Evolutionary conservation across 2,888 invertebrate genomes (phyloP).

Genomic region (Acrobasis consociella): DNA sequence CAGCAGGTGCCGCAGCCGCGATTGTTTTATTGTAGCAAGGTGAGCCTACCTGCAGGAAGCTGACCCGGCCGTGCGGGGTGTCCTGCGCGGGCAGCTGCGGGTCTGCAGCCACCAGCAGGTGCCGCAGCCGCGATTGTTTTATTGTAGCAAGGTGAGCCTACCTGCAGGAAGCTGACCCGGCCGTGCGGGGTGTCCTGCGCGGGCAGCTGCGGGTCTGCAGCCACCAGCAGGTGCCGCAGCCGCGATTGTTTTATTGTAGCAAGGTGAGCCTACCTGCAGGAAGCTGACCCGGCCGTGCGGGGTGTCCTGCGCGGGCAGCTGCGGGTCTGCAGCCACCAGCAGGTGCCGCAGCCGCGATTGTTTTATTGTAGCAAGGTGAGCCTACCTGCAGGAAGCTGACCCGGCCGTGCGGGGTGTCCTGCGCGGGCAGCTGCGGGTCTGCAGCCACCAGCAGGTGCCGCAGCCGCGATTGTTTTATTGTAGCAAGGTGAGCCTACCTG

Average conservation of each 20-base stretch:
- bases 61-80: constrained; percentile 89
- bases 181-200: constrained; percentile 88
- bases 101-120: constrained; percentile 94
- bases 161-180: constrained; percentile 87
- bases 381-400: constrained; percentile 87
- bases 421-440: constrained; percentile 89
- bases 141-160: no score
- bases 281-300: constrained; percentile 90
- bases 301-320: constrained; percentile 86
- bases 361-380: no score
- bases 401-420: constrained; percentile 88
- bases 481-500: constrained; percentile 72
- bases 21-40: no score
- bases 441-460: constrained; percentile 92
- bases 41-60: constrained; percentile 84
- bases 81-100: constrained; percentile 86
- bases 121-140: constrained; percentile 72
- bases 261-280: constrained; percentile 77
- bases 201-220: constrained; percentile 90
- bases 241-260: no score
- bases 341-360: constrained; percentile 85
- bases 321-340: constrained; percentile 92
- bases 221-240: constrained; percentile 90
- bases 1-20: constrained; percentile 86
- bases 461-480: no score